These are phyloP conservation scores for Dusona sp. DNA, from an alignment of 2,888 invertebrate species.

Conservation along the genomic window DNA sequence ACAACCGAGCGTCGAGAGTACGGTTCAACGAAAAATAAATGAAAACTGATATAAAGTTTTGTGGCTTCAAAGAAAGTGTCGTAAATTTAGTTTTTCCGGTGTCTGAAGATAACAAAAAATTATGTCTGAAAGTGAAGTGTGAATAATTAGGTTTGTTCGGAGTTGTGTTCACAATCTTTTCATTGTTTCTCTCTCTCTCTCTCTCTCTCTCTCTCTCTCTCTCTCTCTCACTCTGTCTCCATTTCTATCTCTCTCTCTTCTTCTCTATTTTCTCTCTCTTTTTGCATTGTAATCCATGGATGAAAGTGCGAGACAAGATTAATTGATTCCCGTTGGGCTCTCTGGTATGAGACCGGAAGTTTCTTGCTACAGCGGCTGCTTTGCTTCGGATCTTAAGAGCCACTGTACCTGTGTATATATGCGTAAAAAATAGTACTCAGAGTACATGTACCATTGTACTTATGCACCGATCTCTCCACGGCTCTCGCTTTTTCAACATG, in stretches of 20 bases:
- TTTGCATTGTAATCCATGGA: conserved; percentile 54
- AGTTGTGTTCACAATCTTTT: conserved; percentile 36
- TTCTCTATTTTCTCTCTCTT: conserved; percentile 18
- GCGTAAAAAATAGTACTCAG: conserved; percentile 21
- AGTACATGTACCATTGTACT: conserved; percentile 41
- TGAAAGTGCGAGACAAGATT: conserved; percentile 64
- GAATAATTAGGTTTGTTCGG: conserved; percentile 47
- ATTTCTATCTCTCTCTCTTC: conserved; percentile 28
- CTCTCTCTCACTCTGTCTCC: conserved; percentile 24
- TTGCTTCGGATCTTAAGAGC: conserved; percentile 33
- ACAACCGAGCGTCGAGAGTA: too few relatives aligned
- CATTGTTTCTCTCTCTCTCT: conserved; percentile 23
- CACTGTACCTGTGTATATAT: conserved; percentile 13
- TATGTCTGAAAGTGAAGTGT: conserved; percentile 55
- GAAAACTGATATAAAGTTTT: conserved; percentile 33
- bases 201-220: conserved; percentile 28
- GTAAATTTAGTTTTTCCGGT: conserved; percentile 34
- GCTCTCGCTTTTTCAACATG: conserved; percentile 46
- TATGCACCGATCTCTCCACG: conserved; percentile 39
- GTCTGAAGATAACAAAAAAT: conserved; percentile 47
- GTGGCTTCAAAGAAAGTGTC: conserved; percentile 60
- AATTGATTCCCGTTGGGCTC: conserved; percentile 61
- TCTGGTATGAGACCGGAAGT: conserved; percentile 57
- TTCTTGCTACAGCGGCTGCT: conserved; percentile 33
- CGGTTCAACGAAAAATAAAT: too few relatives aligned